Base-by-base conservation (phyloP, 2,113 vertebrate genomes). In the Canis aureus region DNA sequence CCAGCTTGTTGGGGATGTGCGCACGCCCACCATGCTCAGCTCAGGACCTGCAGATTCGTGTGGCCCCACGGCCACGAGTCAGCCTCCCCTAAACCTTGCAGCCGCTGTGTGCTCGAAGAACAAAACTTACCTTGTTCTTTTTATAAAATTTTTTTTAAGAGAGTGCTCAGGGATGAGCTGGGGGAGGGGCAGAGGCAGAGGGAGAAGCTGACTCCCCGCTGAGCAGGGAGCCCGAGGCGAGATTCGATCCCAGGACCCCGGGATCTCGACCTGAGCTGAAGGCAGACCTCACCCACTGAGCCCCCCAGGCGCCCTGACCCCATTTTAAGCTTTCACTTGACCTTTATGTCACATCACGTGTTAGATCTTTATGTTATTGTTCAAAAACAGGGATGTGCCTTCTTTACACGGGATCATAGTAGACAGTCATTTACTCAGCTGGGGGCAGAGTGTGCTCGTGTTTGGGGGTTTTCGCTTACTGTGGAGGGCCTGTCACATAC, bases 41-140 rank as follows among this genome's bases (percentile, higher is more conserved):
- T 43, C 71, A 49, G 69, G 19, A 5, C 38, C 71, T 15, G 71
- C 71, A 25, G 38, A 74, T 23, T 25, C 38, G 1, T 7, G 23
- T 5, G 23, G 43, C 13, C 73, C 67, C 8, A 1, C 1, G 32
- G 19, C 67, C 1, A 11, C 6, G 12, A 22, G 22, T 74, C 23
- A 23, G 73, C 71, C 38, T 25, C 11, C 29, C 20, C 15, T 1
- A 25, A 35, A 2, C 49, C 74, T 17, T 23, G 22, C 55, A 22
- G 13, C 8, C 4, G 4, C 57, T 22, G 0, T 8, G 32, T 12
- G 13, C n/a, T 13, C 6, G 4, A 13, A 71, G 17, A 27, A n/a
- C 66, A 27, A 57, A 87, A 11, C 32, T 0, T 1, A 19, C 17
- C 73, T 15, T 16, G n/a, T 13, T 19, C 35, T 27, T 43, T 43